Base-by-base conservation (phyloP, 2,888 invertebrate species). In the Phorcus lineatus region DNA sequence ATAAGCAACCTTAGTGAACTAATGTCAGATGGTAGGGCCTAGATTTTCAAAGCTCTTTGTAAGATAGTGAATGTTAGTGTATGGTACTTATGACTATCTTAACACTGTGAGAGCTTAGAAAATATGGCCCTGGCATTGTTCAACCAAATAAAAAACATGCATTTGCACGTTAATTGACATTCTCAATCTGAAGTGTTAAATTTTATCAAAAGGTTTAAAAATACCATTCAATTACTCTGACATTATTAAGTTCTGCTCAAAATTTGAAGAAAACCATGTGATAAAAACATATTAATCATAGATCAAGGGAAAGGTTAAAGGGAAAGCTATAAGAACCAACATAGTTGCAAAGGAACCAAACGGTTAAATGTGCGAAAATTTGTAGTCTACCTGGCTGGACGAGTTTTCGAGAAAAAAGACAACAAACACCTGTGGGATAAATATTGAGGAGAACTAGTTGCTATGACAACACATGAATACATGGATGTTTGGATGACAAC, bases 391-490 rank as follows among this genome's bases (percentile, higher is more conserved):
- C 70, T 70, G 70, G 70, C 70, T 36, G 82, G 77, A 81, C 79
- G 80, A 86, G 81, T 87, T 88, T 88, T 84, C 86, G 85, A 79
- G 88, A 86, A 84, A 88, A 87, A 77, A 89, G 82, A 84, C 89
- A 89, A 86, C 89, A 89, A 81, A 88, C 86, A 81, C 89, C 89
- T 89, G 84, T 75, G 67, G 80, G 80, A 79, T 75, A 54, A 85
- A 82, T 81, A 82, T 74, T 53, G 36, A 74, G 77, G 28, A 80
- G 16, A 40, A 55, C 55, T 24, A 74, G 40, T 62, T 28, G 11
- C 40, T 54, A 79, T 54, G 40, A 31, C 31, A 74, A 79, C 36
- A 40, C 54, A 57, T 40, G 28, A 22, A 75, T 57, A 57, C 57
- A 57, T 22, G 24, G 57, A 19, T 57, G 19, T 24, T 57, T 57